These are phyloP conservation scores for Formicarius rufipectus DNA, from an alignment of 2,113 vertebrate genomes.

Conservation along the genomic window DNA sequence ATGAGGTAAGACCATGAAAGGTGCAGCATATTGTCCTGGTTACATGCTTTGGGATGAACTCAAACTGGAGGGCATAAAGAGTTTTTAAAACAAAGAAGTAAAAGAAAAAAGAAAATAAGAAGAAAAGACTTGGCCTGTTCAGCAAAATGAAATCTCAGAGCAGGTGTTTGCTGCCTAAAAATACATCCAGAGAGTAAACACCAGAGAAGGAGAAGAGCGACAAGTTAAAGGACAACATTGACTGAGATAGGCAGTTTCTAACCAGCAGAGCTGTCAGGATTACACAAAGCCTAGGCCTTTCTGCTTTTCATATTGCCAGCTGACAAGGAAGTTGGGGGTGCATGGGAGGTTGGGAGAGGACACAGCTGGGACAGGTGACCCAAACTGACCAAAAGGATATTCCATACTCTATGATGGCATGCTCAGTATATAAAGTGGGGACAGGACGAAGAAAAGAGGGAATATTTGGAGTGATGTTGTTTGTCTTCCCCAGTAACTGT, in stretches of 20 bases:
- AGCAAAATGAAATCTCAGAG: neutral
- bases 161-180: neutral
- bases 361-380: neutral
- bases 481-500: neutral
- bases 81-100: neutral
- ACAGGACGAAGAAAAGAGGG: neutral
- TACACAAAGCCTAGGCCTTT: neutral
- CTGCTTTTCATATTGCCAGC: neutral
- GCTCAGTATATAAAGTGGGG: neutral
- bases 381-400: neutral
- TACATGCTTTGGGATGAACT: neutral
- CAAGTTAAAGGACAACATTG: neutral
- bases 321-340: neutral
- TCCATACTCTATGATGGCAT: neutral
- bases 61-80: neutral
- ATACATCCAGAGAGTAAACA: constrained; percentile 15
- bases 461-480: neutral
- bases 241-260: neutral
- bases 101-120: fast-evolving
- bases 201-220: neutral
- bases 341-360: neutral
- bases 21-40: neutral
- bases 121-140: neutral
- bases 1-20: neutral
- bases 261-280: neutral